These are phyloP conservation scores for Chitala chitala DNA, from an alignment of 2,113 vertebrate species.

Conservation along the genomic window DNA sequence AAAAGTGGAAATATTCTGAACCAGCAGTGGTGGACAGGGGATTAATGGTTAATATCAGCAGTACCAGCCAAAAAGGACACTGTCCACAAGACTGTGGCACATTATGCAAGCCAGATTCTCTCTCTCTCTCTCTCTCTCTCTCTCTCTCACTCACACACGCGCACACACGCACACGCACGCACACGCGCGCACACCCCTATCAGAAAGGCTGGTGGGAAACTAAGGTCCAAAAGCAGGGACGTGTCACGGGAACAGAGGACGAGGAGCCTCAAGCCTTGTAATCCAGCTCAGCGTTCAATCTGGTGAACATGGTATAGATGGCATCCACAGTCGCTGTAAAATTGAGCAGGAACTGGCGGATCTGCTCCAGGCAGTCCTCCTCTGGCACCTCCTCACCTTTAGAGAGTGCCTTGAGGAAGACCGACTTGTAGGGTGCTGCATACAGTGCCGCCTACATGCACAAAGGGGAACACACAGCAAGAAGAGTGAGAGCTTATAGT, in stretches of 20 bases:
- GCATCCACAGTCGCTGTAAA: slow-evolving; percentile 79
- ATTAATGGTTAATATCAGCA: not conserved
- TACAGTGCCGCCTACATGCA: slow-evolving; percentile 73
- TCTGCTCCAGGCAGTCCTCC: slow-evolving; percentile 85
- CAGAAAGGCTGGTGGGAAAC: no score
- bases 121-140: no score
- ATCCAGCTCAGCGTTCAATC: slow-evolving; percentile 84
- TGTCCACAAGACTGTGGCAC: not conserved
- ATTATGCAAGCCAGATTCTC: not conserved
- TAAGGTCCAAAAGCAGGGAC: not conserved
- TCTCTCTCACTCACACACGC: no score
- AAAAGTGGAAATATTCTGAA: no score
- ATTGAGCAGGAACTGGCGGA: slow-evolving; percentile 82
- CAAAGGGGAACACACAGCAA: not conserved
- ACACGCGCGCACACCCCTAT: no score
- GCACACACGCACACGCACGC: no score
- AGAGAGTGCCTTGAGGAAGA: slow-evolving; percentile 86
- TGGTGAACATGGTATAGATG: slow-evolving; percentile 86
- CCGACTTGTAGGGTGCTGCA: slow-evolving; percentile 80
- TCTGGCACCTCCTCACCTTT: slow-evolving; percentile 86
- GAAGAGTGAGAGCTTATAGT: not conserved
- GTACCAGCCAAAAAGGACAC: not conserved
- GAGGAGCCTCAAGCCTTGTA: slow-evolving; percentile 69
- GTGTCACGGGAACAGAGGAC: not conserved
- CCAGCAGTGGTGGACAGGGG: not conserved